Conservation (phyloP, 2,888 invertebrate species). For the Pogonocherus hispidulus region DNA sequence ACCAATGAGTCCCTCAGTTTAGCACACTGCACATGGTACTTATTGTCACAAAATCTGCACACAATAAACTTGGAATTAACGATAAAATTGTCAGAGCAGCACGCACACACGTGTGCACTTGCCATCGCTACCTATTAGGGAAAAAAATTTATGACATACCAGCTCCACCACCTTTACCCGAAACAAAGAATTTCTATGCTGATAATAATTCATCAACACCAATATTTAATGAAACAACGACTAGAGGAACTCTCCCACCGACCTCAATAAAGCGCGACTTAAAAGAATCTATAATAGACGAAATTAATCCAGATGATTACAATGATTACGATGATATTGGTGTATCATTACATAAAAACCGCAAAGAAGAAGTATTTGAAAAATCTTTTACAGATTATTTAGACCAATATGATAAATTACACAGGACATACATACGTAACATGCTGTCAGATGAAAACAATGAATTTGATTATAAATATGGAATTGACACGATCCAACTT, state of each 20-base stretch:
- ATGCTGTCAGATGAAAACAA: too few relatives aligned
- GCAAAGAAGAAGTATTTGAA: too few relatives aligned
- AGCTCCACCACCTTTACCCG: not conserved
- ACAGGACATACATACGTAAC: too few relatives aligned
- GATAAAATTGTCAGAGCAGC: not conserved
- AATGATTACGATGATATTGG: too few relatives aligned
- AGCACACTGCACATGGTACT: not conserved
- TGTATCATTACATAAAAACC: too few relatives aligned
- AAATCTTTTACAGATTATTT: too few relatives aligned
- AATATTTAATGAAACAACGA: not conserved
- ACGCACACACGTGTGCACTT: not conserved
- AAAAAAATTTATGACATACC: not conserved
- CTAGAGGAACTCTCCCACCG: not conserved
- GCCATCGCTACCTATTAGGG: not conserved
- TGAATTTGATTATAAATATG: too few relatives aligned
- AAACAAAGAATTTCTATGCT: not conserved
- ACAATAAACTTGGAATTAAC: constrained; percentile 1
- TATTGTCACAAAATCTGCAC: not conserved
- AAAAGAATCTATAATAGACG: constrained; percentile 9
- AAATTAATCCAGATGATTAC: too few relatives aligned
- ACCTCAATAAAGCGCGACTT: constrained; percentile 14
- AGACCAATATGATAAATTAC: too few relatives aligned
- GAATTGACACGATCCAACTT: too few relatives aligned
- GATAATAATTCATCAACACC: not conserved
- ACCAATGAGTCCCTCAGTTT: not conserved